Conservation (phyloP, 2,113 vertebrate species). For the Otolemur garnettii region DNA sequence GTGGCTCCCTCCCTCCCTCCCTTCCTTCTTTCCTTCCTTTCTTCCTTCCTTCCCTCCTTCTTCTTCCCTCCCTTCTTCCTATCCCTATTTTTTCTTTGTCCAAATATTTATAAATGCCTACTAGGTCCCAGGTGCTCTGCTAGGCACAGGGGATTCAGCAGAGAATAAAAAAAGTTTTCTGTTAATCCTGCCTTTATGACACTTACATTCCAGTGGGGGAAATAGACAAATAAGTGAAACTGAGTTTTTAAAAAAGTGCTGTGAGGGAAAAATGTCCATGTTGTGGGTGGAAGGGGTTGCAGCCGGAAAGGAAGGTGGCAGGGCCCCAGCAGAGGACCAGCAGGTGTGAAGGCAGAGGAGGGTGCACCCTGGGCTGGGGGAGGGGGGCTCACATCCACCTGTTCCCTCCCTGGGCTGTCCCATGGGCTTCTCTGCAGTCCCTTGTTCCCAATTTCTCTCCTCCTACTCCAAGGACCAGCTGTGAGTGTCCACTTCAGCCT, state of each 20-base stretch:
- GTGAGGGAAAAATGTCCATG: too few species aligned
- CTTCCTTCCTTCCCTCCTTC: too few species aligned
- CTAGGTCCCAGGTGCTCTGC: background rate
- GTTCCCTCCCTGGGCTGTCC: fast-evolving
- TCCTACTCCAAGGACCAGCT: background rate
- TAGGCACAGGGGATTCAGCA: background rate
- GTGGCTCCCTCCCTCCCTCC: background rate
- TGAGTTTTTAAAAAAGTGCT: too few species aligned
- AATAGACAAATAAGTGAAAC: too few species aligned
- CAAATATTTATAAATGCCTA: background rate
- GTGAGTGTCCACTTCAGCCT: fast-evolving
- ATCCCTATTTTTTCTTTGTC: background rate
- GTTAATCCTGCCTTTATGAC: too few species aligned
- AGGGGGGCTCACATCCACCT: fast-evolving
- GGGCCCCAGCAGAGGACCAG: background rate
- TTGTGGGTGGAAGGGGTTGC: too few species aligned
- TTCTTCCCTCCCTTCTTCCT: too few species aligned
- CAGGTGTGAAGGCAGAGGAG: background rate
- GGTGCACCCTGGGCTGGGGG: background rate
- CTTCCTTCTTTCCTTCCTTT: too few species aligned
- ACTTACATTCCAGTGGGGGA: too few species aligned
- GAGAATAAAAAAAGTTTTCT: background rate
- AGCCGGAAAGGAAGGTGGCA: too few species aligned
- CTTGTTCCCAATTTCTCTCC: background rate
- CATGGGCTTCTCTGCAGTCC: background rate